Conservation (phyloP, 1,140 invertebrate species). For the Zaprionus davidi region DNA sequence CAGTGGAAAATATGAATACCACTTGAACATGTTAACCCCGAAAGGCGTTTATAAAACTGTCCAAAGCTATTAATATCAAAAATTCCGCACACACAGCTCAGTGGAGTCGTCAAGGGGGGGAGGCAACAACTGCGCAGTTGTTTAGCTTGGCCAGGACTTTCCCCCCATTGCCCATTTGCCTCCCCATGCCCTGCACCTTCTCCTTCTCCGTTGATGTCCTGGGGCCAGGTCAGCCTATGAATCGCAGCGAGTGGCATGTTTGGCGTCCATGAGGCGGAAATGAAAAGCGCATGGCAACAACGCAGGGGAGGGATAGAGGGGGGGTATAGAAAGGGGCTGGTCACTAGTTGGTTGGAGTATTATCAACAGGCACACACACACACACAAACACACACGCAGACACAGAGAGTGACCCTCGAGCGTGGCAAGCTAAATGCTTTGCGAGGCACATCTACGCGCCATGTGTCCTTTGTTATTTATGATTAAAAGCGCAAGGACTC, state of each 20-base stretch:
- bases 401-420: slow-evolving; percentile 14
- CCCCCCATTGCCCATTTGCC: not conserved
- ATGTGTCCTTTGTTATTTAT: slow-evolving; percentile 82
- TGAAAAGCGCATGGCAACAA: slow-evolving; percentile 70
- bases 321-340: slow-evolving; percentile 13
- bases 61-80: slow-evolving; percentile 83
- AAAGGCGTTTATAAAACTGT: slow-evolving; percentile 83
- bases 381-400: not conserved
- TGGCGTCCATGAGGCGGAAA: slow-evolving; percentile 81
- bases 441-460: slow-evolving; percentile 59
- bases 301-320: not conserved
- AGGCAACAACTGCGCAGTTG: slow-evolving; percentile 72
- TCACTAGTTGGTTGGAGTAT: slow-evolving; percentile 61
- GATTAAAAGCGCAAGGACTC: slow-evolving; percentile 81
- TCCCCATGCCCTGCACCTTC: not conserved
- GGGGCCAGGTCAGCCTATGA: slow-evolving; percentile 73
- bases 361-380: slow-evolving; percentile 70
- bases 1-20: slow-evolving; percentile 83
- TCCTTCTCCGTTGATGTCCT: slow-evolving; percentile 26
- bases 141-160: slow-evolving; percentile 45
- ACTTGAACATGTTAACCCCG: slow-evolving; percentile 82
- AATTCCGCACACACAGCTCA: slow-evolving; percentile 72
- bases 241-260: slow-evolving; percentile 71
- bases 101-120: no score
- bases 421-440: slow-evolving; percentile 68